Evolutionary conservation across 2,797 vertebrate species (phyloP).

Genomic region (Poecile montanus): DNA sequence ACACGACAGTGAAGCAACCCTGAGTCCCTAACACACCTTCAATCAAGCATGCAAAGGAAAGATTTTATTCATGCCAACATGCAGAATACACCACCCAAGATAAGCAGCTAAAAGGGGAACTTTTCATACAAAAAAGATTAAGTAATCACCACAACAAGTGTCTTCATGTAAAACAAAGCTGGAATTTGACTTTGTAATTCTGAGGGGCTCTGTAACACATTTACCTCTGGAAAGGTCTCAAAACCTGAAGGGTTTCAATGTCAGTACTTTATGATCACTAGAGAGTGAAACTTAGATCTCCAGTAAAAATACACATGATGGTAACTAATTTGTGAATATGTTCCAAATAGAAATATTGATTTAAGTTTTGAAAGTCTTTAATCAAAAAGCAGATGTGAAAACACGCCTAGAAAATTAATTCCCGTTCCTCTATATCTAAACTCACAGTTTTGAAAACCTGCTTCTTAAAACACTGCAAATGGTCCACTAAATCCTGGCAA

Average conservation of each 20-base stretch:
- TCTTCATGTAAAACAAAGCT: conserved; percentile 1
- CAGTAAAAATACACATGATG: not conserved
- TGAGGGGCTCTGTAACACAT: not conserved
- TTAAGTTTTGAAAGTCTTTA: not conserved
- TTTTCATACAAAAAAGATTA: conserved; percentile 75
- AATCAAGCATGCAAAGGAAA: conserved; percentile 70
- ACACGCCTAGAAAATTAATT: not conserved
- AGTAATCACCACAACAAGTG: conserved; percentile 72
- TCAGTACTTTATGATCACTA: not conserved
- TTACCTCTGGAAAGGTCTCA: not conserved
- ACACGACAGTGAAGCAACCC: not conserved
- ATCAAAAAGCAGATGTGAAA: not conserved
- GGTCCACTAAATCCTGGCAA: not conserved
- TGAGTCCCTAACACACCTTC: not conserved
- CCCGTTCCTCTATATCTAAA: not conserved
- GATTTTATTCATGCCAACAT: conserved; percentile 73
- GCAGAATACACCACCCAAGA: conserved; percentile 66
- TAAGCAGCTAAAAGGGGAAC: conserved; percentile 71
- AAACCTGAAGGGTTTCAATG: not conserved
- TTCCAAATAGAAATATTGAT: not conserved
- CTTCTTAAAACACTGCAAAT: not conserved
- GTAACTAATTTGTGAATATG: not conserved
- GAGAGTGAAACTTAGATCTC: not conserved
- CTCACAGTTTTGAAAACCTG: not conserved
- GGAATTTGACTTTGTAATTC: not conserved